phyloP scores from a whole-genome alignment of 1,140 invertebrate genomes.

The Carcinoscorpius rotundicauda region DNA sequence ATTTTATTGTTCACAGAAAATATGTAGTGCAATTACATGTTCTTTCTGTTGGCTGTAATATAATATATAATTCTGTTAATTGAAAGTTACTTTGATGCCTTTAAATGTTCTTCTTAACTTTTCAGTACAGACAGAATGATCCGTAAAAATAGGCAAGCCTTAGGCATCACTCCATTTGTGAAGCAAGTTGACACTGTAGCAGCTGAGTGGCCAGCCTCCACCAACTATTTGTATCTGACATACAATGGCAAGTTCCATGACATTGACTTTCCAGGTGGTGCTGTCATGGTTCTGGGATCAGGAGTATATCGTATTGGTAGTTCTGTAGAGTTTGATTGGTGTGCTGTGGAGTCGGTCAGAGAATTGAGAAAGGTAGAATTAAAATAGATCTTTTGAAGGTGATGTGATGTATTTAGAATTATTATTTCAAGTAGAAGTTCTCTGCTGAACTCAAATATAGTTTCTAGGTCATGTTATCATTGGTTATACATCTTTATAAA shows the following conservation, averaged over 20 bases:
- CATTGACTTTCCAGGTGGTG: slow-evolving; percentile 50
- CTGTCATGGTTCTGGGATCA: slow-evolving; percentile 55
- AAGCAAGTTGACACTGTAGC: slow-evolving; percentile 99
- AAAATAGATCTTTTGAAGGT: slow-evolving; percentile 16
- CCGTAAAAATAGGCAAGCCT: slow-evolving; percentile 31
- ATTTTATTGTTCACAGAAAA: too few species aligned
- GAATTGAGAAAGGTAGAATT: slow-evolving; percentile 70
- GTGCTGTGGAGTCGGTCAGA: slow-evolving; percentile 88
- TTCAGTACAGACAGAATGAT: slow-evolving; percentile 38
- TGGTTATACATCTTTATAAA: background rate
- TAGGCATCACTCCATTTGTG: slow-evolving; percentile 62
- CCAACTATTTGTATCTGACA: slow-evolving; percentile 96
- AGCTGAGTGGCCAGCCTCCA: slow-evolving; percentile 95
- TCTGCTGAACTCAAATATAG: background rate
- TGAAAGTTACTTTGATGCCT: too few species aligned
- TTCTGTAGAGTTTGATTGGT: slow-evolving; percentile 99
- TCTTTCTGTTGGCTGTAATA: too few species aligned
- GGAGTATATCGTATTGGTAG: slow-evolving; percentile 98
- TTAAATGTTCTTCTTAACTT: slow-evolving; percentile 11
- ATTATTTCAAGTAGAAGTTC: background rate
- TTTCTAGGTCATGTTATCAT: background rate
- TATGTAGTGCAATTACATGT: too few species aligned
- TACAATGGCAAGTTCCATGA: slow-evolving; percentile 87
- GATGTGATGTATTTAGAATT: slow-evolving; percentile 31
- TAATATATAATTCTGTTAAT: too few species aligned